phyloP scores from a whole-genome alignment of 2,888 invertebrate genomes.

The Sisyra terminalis region DNA sequence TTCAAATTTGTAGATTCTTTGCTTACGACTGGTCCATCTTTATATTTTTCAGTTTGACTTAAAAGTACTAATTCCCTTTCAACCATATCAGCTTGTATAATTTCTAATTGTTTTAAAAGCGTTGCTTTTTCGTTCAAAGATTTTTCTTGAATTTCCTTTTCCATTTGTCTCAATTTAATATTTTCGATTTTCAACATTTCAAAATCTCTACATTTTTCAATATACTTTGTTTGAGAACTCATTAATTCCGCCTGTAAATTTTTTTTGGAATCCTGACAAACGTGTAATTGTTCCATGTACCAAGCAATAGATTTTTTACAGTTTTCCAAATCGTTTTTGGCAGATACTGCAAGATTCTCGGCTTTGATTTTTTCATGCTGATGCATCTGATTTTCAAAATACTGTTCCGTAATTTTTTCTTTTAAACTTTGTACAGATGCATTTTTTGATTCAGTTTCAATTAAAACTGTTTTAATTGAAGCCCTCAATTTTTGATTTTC shows the following conservation, averaged over 20 bases:
- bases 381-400: slow-evolving; percentile 10
- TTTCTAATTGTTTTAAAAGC: slow-evolving; percentile 8
- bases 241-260: slow-evolving; percentile 10
- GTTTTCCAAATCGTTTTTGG: slow-evolving; percentile 9
- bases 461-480: slow-evolving; percentile 9
- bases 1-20: slow-evolving; percentile 1
- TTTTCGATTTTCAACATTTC: slow-evolving; percentile 10
- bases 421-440: slow-evolving; percentile 9
- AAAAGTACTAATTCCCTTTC: slow-evolving; percentile 8
- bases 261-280: slow-evolving; percentile 10
- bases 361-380: slow-evolving; percentile 10
- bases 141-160: slow-evolving; percentile 10
- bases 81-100: slow-evolving; percentile 9
- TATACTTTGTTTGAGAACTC: slow-evolving; percentile 10
- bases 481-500: slow-evolving; percentile 11
- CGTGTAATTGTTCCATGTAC: slow-evolving; percentile 10
- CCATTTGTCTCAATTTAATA: slow-evolving; percentile 7
- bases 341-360: slow-evolving; percentile 8
- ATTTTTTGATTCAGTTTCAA: slow-evolving; percentile 10
- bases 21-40: no score
- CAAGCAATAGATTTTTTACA: slow-evolving; percentile 10
- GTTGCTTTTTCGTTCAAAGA: slow-evolving; percentile 10
- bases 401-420: slow-evolving; percentile 11
- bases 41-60: background rate
- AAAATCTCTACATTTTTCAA: slow-evolving; percentile 7